A percentile compares a stretch with the other conserved stretches of the same genome.
Conservation (phyloP, 1,140 invertebrate species). For the Drosophila malerkotliana region DNA sequence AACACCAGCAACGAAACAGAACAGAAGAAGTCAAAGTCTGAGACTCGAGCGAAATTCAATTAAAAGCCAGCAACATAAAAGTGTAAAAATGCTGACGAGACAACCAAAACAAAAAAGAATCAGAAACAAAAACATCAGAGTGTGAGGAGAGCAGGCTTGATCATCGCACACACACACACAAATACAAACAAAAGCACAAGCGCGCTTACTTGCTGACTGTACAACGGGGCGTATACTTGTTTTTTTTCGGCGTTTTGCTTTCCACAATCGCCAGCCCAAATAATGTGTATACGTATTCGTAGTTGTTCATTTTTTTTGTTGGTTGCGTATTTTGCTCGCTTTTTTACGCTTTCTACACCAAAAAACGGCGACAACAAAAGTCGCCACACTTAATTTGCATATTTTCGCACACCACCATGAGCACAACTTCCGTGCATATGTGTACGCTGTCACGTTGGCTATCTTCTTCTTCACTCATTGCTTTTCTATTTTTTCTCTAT, state of each 20-base stretch:
- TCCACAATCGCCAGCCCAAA: conserved; percentile 63
- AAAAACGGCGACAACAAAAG: conserved; percentile 58
- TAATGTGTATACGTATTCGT: conserved; percentile 56
- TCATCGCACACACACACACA: conserved; percentile 24
- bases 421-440: conserved; percentile 46
- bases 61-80: conserved; percentile 76
- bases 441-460: conserved; percentile 69
- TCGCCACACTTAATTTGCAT: conserved; percentile 80
- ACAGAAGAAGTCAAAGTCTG: conserved; percentile 61
- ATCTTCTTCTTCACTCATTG: conserved; percentile 48
- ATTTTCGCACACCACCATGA: conserved; percentile 63
- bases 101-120: conserved; percentile 35
- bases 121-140: conserved; percentile 22
- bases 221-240: conserved; percentile 76
- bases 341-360: conserved; percentile 77
- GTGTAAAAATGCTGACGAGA: conserved; percentile 70
- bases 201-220: conserved; percentile 52
- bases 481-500: conserved; percentile 41
- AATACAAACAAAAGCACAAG: conserved; percentile 7
- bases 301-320: neutral
- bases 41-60: conserved; percentile 70
- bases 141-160: conserved; percentile 41
- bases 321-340: conserved; percentile 32
- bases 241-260: conserved; percentile 69
- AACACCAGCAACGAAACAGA: conserved; percentile 39